These are phyloP conservation scores for Empidonax traillii DNA, from an alignment of 2,113 vertebrate genomes.

Conservation along the genomic window DNA sequence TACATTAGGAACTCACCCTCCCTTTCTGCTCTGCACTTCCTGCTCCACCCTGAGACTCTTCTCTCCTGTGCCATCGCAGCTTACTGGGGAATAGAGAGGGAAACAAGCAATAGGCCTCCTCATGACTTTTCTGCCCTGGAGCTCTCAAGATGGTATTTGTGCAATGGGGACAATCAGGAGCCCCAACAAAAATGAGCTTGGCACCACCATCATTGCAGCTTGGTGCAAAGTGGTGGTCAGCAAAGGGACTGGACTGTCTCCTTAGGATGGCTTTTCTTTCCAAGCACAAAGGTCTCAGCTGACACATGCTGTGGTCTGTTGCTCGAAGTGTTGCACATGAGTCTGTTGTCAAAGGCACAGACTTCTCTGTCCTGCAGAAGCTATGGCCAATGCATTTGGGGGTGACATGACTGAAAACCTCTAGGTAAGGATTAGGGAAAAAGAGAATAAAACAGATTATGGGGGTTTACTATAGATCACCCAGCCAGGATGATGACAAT, in stretches of 20 bases:
- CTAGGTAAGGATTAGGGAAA: not conserved
- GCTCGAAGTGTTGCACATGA: not conserved
- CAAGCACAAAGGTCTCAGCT: not conserved
- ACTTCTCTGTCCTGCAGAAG: not conserved
- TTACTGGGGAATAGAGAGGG: accelerated
- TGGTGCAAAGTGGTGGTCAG: not conserved
- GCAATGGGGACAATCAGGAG: accelerated
- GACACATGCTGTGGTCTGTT: not conserved
- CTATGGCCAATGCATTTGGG: not conserved
- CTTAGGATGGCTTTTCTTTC: not conserved
- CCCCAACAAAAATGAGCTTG: accelerated
- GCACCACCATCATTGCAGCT: not conserved
- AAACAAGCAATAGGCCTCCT: accelerated
- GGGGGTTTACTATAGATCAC: not conserved
- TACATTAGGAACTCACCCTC: accelerated
- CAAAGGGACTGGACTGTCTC: not conserved
- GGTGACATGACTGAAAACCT: not conserved
- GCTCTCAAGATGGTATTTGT: not conserved
- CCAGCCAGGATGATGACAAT: not conserved
- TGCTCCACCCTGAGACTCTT: not conserved
- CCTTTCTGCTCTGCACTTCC: not conserved
- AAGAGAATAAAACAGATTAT: not conserved
- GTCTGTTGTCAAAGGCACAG: not conserved
- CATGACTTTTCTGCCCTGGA: accelerated
- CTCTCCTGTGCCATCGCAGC: not conserved